Conservation (phyloP, 2,113 vertebrate genomes). For the Acrocephalus kingi region DNA sequence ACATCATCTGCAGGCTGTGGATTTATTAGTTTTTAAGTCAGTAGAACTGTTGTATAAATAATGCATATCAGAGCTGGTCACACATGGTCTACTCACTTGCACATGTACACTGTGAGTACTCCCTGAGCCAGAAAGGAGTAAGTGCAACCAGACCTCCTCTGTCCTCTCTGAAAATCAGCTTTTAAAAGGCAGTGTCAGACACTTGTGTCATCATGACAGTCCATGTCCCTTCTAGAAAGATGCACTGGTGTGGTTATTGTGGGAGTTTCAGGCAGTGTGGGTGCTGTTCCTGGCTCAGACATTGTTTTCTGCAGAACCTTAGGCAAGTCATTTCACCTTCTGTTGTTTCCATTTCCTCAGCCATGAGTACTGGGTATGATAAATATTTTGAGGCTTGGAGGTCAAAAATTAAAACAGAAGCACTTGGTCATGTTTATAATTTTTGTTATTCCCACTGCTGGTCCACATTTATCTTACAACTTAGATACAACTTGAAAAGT, state of each 20-base stretch:
- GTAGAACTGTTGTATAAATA: conserved; percentile 23
- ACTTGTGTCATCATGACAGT: neutral
- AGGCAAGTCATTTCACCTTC: neutral
- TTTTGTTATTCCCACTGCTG: neutral
- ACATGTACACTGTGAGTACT: neutral
- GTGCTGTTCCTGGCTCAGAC: neutral
- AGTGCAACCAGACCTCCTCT: neutral
- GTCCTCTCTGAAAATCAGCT: neutral
- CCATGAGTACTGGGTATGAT: neutral
- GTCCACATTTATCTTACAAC: neutral
- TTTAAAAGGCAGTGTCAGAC: neutral
- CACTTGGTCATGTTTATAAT: neutral
- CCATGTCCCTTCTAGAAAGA: neutral
- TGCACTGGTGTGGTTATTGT: neutral
- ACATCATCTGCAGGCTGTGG: conserved; percentile 32
- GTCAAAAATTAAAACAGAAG: neutral
- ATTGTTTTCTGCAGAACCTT: neutral
- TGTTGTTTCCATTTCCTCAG: neutral
- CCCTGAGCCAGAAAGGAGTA: neutral
- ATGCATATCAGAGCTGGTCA: neutral
- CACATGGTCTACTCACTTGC: neutral
- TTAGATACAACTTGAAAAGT: neutral
- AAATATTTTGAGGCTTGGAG: neutral
- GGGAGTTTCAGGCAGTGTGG: neutral
- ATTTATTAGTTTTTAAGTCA: conserved; percentile 37